A percentile compares a stretch with the other conserved stretches of the same genome.
These are phyloP conservation scores for Oreortyx pictus DNA, from an alignment of 2,797 vertebrate species.

Conservation along the genomic window DNA sequence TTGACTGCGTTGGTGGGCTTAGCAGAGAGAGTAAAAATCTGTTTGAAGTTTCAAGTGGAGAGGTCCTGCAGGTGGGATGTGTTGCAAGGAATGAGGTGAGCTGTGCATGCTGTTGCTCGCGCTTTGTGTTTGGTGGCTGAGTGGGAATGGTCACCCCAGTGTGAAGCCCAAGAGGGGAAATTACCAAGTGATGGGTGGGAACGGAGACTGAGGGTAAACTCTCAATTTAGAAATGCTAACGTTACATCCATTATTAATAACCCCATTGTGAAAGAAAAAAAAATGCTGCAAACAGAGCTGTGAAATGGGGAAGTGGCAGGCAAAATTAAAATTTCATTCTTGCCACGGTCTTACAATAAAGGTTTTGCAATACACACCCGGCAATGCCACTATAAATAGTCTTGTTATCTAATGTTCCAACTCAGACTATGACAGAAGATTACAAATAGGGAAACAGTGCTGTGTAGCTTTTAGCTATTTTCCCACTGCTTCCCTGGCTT, in stretches of 20 bases:
- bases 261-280: background rate
- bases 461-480: slow-evolving; percentile 60
- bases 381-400: slow-evolving; percentile 60
- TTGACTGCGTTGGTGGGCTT: background rate
- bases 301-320: background rate
- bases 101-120: background rate
- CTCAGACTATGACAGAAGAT: slow-evolving; percentile 45
- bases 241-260: slow-evolving; percentile 33
- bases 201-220: background rate
- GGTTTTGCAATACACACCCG: slow-evolving; percentile 52
- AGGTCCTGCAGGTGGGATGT: background rate
- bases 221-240: slow-evolving; percentile 10
- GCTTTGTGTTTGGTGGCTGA: background rate
- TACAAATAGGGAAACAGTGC: slow-evolving; percentile 58
- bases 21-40: background rate
- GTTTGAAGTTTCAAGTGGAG: background rate
- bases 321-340: slow-evolving; percentile 59
- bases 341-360: background rate
- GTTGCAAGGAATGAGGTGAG: background rate
- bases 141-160: background rate
- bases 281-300: background rate
- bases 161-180: background rate
- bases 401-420: slow-evolving; percentile 61
- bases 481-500: slow-evolving; percentile 48
- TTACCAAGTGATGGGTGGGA: background rate